phyloP scores from a whole-genome alignment of 2,113 vertebrate genomes.

The Corvus cornix region DNA sequence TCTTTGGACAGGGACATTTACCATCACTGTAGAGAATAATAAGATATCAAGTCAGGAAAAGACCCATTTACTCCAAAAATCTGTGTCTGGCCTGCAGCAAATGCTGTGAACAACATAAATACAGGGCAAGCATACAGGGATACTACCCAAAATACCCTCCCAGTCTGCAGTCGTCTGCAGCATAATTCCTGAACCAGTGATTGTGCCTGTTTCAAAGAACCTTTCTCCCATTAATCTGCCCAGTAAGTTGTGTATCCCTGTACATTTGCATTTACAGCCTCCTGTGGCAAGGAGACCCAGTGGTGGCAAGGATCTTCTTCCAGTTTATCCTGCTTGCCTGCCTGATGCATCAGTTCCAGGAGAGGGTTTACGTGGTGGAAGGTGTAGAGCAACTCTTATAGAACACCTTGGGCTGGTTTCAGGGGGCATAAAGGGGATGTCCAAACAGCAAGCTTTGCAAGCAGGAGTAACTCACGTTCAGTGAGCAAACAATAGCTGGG shows the following conservation, averaged over 20 bases:
- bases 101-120: neutral
- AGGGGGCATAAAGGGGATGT: neutral
- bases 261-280: neutral
- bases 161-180: neutral
- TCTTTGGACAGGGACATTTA: neutral
- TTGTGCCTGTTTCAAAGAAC: neutral
- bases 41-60: neutral
- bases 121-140: neutral
- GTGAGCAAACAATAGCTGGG: neutral
- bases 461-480: neutral
- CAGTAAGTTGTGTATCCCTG: neutral
- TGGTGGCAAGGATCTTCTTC: neutral
- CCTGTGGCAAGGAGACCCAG: neutral
- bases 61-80: neutral
- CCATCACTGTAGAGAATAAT: neutral
- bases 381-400: neutral
- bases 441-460: neutral
- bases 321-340: neutral
- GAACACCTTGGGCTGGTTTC: neutral
- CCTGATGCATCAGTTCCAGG: neutral
- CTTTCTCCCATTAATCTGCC: neutral
- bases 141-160: neutral
- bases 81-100: neutral
- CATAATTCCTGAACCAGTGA: neutral
- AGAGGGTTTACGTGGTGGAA: neutral